Base-by-base conservation (phyloP, 2,113 vertebrate species). In the Butastur rufipennis region DNA sequence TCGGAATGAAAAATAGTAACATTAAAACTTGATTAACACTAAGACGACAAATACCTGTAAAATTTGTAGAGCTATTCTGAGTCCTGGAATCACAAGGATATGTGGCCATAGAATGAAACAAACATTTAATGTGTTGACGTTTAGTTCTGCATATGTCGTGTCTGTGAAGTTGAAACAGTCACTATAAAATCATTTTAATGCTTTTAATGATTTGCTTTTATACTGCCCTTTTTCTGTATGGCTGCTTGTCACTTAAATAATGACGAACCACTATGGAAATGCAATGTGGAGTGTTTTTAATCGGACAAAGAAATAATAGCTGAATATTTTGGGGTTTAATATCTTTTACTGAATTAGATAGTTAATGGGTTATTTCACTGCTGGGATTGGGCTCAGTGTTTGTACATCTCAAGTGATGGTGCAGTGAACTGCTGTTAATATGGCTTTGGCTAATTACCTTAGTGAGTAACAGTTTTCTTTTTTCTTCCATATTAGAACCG, bases 401-500 rank as follows among this genome's bases (percentile, higher is more conserved):
- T 29, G 70, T 59, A 15, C 48, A 5, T 48, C 52, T 89, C 45
- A 5, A 63, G 34, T 18, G 66, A 18, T 43, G 10, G n/a, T 9
- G 74, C 83, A 40, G 0, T 5, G 55, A 65, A 15, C 6, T 81
- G 68, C 70, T 82, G 31, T n/a, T 59, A 10, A 18, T 3, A 5
- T 0, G 40, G 53, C 31, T 61, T 26, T 43, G 68, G 53, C n/a
- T 16, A 8, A 15, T n/a, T 16, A 43, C 61, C 55, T 23, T 19
- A 18, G 7, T 9, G 62, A 34, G 77, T 6, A 29, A 21, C 71
- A 32, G 1, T 21, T 82, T 15, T 68, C 16, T 67, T 34, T 21
- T 27, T 68, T 68, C 75, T 81, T 95, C 79, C 82, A 2, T 81
- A 1, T 4, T 36, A 99, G 99, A 99, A 99, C 98, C 99, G 99